Evolutionary conservation across 2,888 invertebrate genomes (phyloP), one percentile per base, ranked within the genome.

Genomic region (Noctua fimbriata): DNA sequence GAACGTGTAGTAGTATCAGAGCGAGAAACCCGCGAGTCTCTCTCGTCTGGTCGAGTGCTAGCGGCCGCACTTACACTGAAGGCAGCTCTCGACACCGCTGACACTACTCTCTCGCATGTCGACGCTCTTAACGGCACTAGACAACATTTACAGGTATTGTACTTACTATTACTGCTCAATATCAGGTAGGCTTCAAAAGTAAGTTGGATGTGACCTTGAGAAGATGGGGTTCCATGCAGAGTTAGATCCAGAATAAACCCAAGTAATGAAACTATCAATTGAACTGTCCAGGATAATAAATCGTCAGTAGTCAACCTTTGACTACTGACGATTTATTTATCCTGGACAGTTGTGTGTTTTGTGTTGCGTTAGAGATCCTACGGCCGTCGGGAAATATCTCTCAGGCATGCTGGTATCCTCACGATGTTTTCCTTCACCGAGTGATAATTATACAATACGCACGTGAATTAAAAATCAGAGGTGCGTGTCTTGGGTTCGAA

Each of bases 61-160:
- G 98, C 98, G 92, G 99, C 99, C 47, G 98, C 99, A n/a, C 97
- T 98, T 91, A 97, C 98, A 67, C 94, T 98, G 60, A 92, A 92
- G 60, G 93, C 91, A 0, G 97, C 97, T 0, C 96, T 99, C 36
- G 98, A 98, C 44, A 98, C 98, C 87, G 98, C 98, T 12, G 98
- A 98, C 91, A 98, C 98, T 18, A 98, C 98, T 55, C 96, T 99
- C 49, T 97, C 98, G 76, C 98, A 98, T 78, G 98, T 99, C 0
- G 98, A 98, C 91, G 99, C 98, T 9, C 96, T 99, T 47, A 97
- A 98, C 84, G 98, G 99, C 92, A 97, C 99, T 9, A 97, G 98
- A 78, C 96, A 97, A 69, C 99, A 99, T 89, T 94, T 99, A 71
- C 97, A 95, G 94, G 98, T 97, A 97, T 12, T 32, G 28, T 18